phyloP scores from a whole-genome alignment of 2,113 vertebrate genomes.

The Mormyrus lacerda region DNA sequence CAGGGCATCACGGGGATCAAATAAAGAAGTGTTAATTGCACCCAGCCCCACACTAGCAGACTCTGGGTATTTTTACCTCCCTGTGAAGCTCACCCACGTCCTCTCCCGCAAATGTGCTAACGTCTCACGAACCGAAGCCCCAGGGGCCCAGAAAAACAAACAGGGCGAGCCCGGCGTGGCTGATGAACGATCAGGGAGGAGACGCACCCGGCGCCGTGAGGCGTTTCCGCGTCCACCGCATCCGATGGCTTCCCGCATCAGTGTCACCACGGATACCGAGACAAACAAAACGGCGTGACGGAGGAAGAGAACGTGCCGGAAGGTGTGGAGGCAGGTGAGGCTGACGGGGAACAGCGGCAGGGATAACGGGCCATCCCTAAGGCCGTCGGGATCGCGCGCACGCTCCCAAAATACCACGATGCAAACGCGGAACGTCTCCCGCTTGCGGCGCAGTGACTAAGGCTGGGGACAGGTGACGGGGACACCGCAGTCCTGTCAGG shows the following conservation, averaged over 20 bases:
- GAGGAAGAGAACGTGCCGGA: not conserved
- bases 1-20: not conserved
- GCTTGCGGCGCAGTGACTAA: not conserved
- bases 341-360: not conserved
- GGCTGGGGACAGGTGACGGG: not conserved
- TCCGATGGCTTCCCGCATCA: not conserved
- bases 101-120: not conserved
- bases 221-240: not conserved
- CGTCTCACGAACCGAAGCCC: not conserved
- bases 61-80: constrained; percentile 2
- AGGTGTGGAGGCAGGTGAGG: not conserved
- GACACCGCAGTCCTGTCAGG: not conserved
- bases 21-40: constrained; percentile 11
- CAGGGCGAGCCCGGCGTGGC: not conserved
- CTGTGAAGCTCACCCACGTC: not conserved
- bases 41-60: not conserved
- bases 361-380: not conserved
- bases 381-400: not conserved
- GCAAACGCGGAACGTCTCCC: not conserved
- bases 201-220: not conserved
- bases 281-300: not conserved
- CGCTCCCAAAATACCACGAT: not conserved
- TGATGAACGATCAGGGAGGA: not conserved
- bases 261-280: not conserved
- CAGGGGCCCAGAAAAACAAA: not conserved